phyloP scores from a whole-genome alignment of 2,888 invertebrate genomes.

The Dryococelus australis region DNA sequence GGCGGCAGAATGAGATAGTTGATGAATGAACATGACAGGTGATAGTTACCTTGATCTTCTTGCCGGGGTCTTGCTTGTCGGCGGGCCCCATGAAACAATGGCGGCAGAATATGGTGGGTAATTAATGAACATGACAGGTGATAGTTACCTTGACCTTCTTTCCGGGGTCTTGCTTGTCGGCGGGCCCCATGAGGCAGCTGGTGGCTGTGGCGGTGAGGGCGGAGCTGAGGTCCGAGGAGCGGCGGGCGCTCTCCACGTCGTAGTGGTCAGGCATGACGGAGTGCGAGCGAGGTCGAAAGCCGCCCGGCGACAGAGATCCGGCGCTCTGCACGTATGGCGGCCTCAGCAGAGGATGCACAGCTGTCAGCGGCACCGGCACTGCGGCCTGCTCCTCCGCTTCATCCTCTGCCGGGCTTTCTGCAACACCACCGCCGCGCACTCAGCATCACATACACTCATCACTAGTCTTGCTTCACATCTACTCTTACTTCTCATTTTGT shows the following conservation, averaged over 20 bases:
- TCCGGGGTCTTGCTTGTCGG: slow-evolving; percentile 71
- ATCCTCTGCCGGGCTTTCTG: slow-evolving; percentile 68
- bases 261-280: slow-evolving; percentile 57
- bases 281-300: slow-evolving; percentile 58
- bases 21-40: too few relatives aligned
- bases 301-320: slow-evolving; percentile 51
- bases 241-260: slow-evolving; percentile 44
- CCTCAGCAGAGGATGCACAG: slow-evolving; percentile 45
- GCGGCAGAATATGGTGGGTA: slow-evolving; percentile 46
- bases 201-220: slow-evolving; percentile 54
- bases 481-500: too few relatives aligned
- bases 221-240: slow-evolving; percentile 44
- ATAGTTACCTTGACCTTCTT: slow-evolving; percentile 77
- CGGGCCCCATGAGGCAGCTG: slow-evolving; percentile 63
- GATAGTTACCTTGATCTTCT: slow-evolving; percentile 75
- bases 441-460: too few relatives aligned
- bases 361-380: slow-evolving; percentile 49
- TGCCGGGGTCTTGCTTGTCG: slow-evolving; percentile 71
- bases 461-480: too few relatives aligned
- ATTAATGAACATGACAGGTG: too few relatives aligned
- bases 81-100: slow-evolving; percentile 65
- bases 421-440: slow-evolving; percentile 49
- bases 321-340: slow-evolving; percentile 50
- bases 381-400: slow-evolving; percentile 62
- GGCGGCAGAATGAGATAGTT: slow-evolving; percentile 47